A percentile compares a stretch with the other conserved stretches of the same genome.
Evolutionary conservation across 2,888 invertebrate species (phyloP).

Genomic region (Caenorhabditis japonica): DNA sequence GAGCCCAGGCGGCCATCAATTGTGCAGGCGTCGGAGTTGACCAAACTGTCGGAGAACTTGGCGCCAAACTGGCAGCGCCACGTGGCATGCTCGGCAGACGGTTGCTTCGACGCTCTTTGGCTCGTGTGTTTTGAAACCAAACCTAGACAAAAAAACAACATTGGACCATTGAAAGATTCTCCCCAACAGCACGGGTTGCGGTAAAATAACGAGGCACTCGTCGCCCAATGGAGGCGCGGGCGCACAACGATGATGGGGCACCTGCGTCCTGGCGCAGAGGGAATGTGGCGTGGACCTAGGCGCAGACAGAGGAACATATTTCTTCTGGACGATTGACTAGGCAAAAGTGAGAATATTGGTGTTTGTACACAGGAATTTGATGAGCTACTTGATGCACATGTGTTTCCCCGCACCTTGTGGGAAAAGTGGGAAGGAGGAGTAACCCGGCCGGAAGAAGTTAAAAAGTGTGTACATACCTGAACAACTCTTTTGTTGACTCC

Average conservation of each 20-base stretch:
- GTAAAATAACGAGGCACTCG: slow-evolving; percentile 37
- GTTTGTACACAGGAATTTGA: slow-evolving; percentile 47
- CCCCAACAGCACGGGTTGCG: slow-evolving; percentile 26
- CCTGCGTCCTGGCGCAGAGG: slow-evolving; percentile 42
- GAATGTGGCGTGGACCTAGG: slow-evolving; percentile 4
- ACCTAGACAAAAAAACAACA: slow-evolving; percentile 83
- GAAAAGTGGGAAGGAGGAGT: slow-evolving; percentile 13
- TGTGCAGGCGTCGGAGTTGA: slow-evolving; percentile 54
- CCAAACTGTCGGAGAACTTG: slow-evolving; percentile 35
- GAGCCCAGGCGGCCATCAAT: slow-evolving; percentile 66
- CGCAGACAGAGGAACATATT: slow-evolving; percentile 11
- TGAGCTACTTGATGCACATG: slow-evolving; percentile 50
- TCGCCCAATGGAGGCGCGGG: slow-evolving; percentile 14
- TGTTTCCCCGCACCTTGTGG: slow-evolving; percentile 37
- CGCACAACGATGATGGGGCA: slow-evolving; percentile 27
- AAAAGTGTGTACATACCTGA: slow-evolving; percentile 64
- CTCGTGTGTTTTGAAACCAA: slow-evolving; percentile 96
- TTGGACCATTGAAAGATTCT: too few relatives aligned
- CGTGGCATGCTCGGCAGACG: slow-evolving; percentile 55
- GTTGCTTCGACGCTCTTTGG: slow-evolving; percentile 79
- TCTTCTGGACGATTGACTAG: slow-evolving; percentile 21
- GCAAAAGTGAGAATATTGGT: slow-evolving; percentile 35
- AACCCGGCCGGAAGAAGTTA: not conserved
- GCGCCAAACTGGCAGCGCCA: slow-evolving; percentile 13
- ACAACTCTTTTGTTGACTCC: slow-evolving; percentile 85